Evolutionary conservation across 2,888 invertebrate genomes (phyloP), one percentile per base, ranked within the genome.

Genomic region (Acanthopleura granulata): DNA sequence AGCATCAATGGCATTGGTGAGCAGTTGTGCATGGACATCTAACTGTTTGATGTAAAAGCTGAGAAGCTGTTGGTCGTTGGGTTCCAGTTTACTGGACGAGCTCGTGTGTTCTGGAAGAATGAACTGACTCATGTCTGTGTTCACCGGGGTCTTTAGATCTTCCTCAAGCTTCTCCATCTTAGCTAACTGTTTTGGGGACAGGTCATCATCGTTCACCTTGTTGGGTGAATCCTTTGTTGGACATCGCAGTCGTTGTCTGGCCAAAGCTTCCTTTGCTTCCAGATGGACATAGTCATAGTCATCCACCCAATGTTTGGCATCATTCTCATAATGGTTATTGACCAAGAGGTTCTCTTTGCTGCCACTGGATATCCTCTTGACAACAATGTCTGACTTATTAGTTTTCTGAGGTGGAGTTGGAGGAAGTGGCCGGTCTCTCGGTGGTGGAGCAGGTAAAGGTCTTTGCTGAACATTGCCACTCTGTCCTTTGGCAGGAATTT

Each of bases 221-320:
- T 6, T 25, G 18, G 22, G 74, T 1, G 25, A n/a, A 50, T 73
- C 73, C 27, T 22, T 73, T 40, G 61, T 57, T 49, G 77, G 30
- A 84, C 66, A 18, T 57, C 81, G 71, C 80, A 82, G 73, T 79
- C 62, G 22, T 81, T 80, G 57, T 83, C 77, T 76, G 22, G 84
- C 77, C 1, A 94, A 93, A 49, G 93, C 92, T 80, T 95, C 93
- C 85, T 94, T 94, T 1, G 95, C 94, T 94, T 88, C 91, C 75
- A 97, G 92, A 72, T 85, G 85, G n/a, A 97, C 96, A 89, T 97
- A 97, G 90, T 97, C 97, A 89, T 96, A 96, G 88, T 97, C 97
- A 86, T 96, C 96, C 29, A 94, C 92, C 93, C 94, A 94, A 76
- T 94, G 94, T 81, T 74, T 87, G 83, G 82, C 80, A 57, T 84